Conservation (phyloP, 2,888 invertebrate species). For the Erebia ligea region DNA sequence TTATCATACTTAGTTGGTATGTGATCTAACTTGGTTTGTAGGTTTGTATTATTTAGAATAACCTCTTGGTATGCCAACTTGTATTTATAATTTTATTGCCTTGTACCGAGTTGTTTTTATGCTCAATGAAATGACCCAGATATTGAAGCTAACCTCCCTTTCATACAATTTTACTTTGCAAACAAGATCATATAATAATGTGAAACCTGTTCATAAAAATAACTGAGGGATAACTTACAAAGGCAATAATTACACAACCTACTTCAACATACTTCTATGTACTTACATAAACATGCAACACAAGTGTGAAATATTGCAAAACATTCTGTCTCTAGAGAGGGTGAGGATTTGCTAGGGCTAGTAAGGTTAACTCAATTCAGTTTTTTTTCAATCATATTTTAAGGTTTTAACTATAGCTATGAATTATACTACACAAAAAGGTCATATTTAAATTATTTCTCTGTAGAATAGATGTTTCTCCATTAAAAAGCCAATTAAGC, state of each 20-base stretch:
- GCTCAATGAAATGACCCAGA: neutral
- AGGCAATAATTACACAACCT: slow-evolving; percentile 24
- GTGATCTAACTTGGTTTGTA: neutral
- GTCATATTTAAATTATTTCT: too few species aligned
- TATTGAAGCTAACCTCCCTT: neutral
- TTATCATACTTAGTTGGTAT: neutral
- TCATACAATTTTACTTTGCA: neutral
- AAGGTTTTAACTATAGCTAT: too few species aligned
- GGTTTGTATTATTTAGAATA: neutral
- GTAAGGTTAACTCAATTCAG: too few species aligned
- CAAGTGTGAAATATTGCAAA: neutral
- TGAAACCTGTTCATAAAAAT: slow-evolving; percentile 19
- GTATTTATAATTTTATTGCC: too few species aligned
- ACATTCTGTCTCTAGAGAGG: neutral
- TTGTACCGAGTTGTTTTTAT: neutral
- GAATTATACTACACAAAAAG: too few species aligned
- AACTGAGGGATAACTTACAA: slow-evolving; percentile 28
- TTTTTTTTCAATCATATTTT: too few species aligned
- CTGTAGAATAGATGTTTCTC: too few species aligned
- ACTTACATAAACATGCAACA: slow-evolving; percentile 17
- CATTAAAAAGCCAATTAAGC: too few species aligned
- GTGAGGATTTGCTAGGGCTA: neutral
- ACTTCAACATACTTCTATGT: neutral
- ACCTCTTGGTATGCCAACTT: too few species aligned
- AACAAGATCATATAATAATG: slow-evolving; percentile 14